These are phyloP conservation scores for Parnassius orleans DNA, from an alignment of 2,888 invertebrate species.

Conservation along the genomic window DNA sequence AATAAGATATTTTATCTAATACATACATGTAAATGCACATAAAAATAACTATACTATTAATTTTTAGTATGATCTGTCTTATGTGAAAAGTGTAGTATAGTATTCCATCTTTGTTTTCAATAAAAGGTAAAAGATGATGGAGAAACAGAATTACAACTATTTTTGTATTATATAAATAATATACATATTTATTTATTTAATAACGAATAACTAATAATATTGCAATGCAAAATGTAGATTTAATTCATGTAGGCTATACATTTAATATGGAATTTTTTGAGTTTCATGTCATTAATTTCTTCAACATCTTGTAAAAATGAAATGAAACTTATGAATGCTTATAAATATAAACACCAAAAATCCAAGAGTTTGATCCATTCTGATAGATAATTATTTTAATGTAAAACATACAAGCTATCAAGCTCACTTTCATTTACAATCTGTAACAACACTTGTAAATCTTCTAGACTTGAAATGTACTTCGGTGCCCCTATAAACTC, in stretches of 20 bases:
- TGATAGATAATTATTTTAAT: conserved; percentile 44
- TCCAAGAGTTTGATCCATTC: conserved; percentile 11
- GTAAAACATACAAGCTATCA: conserved; percentile 65
- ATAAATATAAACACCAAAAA: conserved; percentile 12
- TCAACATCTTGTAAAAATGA: conserved; percentile 10
- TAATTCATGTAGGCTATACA: conserved; percentile 22
- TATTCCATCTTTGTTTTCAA: not conserved
- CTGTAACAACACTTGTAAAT: conserved; percentile 72
- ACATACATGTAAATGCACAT: too few relatives aligned
- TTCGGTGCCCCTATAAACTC: conserved; percentile 75
- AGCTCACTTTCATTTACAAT: conserved; percentile 74
- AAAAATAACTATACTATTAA: too few relatives aligned
- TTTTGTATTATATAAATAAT: conserved; percentile 21
- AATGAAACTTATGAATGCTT: conserved; percentile 2
- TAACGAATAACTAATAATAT: conserved; percentile 18
- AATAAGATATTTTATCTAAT: too few relatives aligned
- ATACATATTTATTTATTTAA: conserved; percentile 25
- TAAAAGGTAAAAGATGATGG: conserved; percentile 2
- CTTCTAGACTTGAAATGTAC: conserved; percentile 67
- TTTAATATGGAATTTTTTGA: conserved; percentile 14
- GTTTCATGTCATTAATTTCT: conserved; percentile 17
- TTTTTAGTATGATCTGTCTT: too few relatives aligned
- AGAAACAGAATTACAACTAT: conserved; percentile 12
- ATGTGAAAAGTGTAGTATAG: not conserved
- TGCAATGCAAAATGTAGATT: conserved; percentile 24